Conservation (phyloP, 1,140 invertebrate genomes). For the Ceratosolen fusciceps region DNA sequence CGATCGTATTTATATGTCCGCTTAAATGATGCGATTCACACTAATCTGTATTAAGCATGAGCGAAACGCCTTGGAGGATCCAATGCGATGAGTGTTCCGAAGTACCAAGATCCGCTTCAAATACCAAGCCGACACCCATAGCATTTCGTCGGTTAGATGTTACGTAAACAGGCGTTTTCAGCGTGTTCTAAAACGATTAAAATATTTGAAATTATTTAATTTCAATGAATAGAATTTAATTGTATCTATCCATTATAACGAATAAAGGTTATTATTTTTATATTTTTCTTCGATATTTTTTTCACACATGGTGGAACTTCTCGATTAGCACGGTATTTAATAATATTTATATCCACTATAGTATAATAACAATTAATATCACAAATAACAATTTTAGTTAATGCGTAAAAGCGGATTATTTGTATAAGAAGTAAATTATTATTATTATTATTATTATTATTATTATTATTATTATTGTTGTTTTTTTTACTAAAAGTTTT, state of each 20-base stretch:
- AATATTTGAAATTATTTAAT: background rate
- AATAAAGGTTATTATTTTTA: too few relatives aligned
- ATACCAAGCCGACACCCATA: slow-evolving; percentile 91
- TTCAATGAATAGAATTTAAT: too few relatives aligned
- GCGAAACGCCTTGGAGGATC: slow-evolving; percentile 89
- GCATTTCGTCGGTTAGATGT: slow-evolving; percentile 87
- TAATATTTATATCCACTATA: too few relatives aligned
- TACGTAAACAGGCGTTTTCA: slow-evolving; percentile 89
- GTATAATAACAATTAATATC: too few relatives aligned
- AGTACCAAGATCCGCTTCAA: slow-evolving; percentile 88
- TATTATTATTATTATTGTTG: slow-evolving; percentile 27
- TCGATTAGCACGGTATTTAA: too few relatives aligned
- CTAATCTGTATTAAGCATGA: slow-evolving; percentile 86
- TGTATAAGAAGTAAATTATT: too few relatives aligned
- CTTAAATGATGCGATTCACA: background rate
- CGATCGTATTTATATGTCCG: too few relatives aligned
- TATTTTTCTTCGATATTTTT: too few relatives aligned
- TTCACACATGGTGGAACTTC: too few relatives aligned
- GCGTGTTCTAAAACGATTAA: slow-evolving; percentile 80
- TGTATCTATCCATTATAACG: too few relatives aligned
- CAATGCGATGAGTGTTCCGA: slow-evolving; percentile 86
- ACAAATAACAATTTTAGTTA: background rate
- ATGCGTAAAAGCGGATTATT: too few relatives aligned
- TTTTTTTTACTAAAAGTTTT: slow-evolving; percentile 85
- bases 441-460: slow-evolving; percentile 38